Base-by-base conservation (phyloP, 2,888 invertebrate species). In the Gibbula magus region DNA sequence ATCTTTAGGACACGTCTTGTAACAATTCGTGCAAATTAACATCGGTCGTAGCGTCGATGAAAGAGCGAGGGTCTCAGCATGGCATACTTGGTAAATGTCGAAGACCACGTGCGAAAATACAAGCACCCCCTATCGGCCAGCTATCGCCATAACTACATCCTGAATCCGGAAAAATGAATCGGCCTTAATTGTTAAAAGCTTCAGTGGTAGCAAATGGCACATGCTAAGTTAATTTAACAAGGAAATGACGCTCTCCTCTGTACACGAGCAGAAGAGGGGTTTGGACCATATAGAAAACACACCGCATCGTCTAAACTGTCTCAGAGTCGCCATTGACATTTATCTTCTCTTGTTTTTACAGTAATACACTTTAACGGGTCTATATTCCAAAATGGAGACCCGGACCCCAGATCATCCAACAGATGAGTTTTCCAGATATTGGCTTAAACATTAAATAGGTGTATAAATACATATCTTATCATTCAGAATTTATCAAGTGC, bases 161-260 rank as follows among this genome's bases (percentile, higher is more conserved):
- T 61, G 81, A 77, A 56, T 70, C 77, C 77, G 74, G 74, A 77
- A 78, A 61, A 54, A 35, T 73, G 81, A 81, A 81, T 81, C 79
- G 81, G 74, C 79, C 77, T 76, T 81, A 81, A 81, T 81, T 81
- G 81, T 81, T 79, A 79, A 73, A 77, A 81, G 79, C 79, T 81
- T 79, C 66, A 45, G 74, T 73, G 51, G 74, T 75, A 25, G 79
- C 70, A 79, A 45, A 53, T n/a, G 35, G 77, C 81, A 81, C 81
- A 81, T 81, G 81, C 66, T 77, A 70, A 74, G 74, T 79, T 81
- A 81, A 81, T 81, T 79, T 79, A 56, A 73, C 73, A 52, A 79
- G 81, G 81, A 81, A 81, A 81, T 81, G 76, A 79, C 79, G 74
- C 77, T 75, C 79, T 77, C 74, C 52, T 56, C 52, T 51, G 29